phyloP scores from a whole-genome alignment of 2,113 vertebrate species.

The Salvelinus sp. region DNA sequence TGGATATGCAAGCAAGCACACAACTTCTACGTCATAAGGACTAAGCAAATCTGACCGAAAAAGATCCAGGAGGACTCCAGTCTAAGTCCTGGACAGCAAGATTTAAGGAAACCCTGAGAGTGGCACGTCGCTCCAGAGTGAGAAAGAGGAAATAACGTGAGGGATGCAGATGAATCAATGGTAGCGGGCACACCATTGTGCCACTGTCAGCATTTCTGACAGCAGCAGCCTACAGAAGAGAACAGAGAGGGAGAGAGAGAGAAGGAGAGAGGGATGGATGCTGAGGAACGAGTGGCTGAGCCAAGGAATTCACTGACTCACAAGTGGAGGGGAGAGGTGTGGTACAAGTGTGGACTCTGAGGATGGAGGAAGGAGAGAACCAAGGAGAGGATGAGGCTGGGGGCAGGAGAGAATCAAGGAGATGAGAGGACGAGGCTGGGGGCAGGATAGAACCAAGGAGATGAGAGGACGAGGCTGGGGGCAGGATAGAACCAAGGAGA shows the following conservation, averaged over 20 bases:
- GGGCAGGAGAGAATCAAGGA: no score
- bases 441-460: no score
- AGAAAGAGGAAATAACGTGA: not conserved
- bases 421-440: no score
- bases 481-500: no score
- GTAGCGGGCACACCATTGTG: constrained; percentile 48
- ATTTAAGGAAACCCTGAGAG: not conserved
- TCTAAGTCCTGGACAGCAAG: not conserved
- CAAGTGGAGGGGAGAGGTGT: constrained; percentile 11
- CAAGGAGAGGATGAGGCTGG: no score
- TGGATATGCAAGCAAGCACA: no score
- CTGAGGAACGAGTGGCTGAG: constrained; percentile 40
- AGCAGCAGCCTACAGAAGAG: constrained; percentile 24
- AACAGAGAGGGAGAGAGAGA: not conserved
- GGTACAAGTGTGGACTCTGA: not conserved
- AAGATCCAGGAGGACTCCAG: no score
- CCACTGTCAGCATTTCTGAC: constrained; percentile 52
- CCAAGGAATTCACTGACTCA: constrained; percentile 29
- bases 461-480: no score
- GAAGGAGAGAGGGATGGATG: constrained; percentile 12
- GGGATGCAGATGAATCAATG: constrained; percentile 46
- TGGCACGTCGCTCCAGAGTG: not conserved
- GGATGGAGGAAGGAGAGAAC: not conserved
- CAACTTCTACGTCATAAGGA: no score
- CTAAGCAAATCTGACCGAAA: no score